Base-by-base conservation (phyloP, 2,888 invertebrate genomes). In the Pediacus dermestoides region DNA sequence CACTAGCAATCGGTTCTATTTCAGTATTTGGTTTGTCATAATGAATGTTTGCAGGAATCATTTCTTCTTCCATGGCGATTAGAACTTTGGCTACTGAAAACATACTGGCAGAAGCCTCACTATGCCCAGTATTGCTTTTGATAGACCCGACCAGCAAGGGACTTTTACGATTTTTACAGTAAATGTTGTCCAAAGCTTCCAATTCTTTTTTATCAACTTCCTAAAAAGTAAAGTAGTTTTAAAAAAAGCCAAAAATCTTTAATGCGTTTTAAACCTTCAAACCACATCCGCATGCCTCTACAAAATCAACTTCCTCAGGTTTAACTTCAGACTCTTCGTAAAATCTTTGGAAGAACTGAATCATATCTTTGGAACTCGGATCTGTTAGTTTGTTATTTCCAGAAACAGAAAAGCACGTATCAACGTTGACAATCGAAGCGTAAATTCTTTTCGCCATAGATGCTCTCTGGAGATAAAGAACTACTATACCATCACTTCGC, bases 41-140 rank as follows among this genome's bases (percentile, higher is more conserved):
- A 66, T 97, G 93, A 33, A 97, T 72, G 68, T 95, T 97, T 3
- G 78, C 84, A 2, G 97, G 97, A 50, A 99, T 87, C 9, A 80
- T 70, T 23, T 88, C 88, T 38, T 78, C 72, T 71, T 97, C 93
- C 88, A 97, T 91, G 9, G 95, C 88, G 44, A 97, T 79, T 15
- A 97, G 65, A 28, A 91, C 79, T 70, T 96, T 96, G 7, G 88
- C 89, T 44, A 96, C 74, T 3, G 91, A 84, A 61, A 92, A 88
- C 16, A 95, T 74, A 11, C 90, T 90, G 18, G 88, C 85, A 1
- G 86, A 84, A 2, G 95, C 90, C 71, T 99, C 97, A 6, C 93
- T 84, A 67, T 99, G 97, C 1, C 97, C 97, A 85, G 96, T 91
- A 71, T 96, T 96, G 1, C 94, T 89, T 70, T 99, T 99, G 0